Base-by-base conservation (phyloP, 2,888 invertebrate species). In the Leucophora obtusa region DNA sequence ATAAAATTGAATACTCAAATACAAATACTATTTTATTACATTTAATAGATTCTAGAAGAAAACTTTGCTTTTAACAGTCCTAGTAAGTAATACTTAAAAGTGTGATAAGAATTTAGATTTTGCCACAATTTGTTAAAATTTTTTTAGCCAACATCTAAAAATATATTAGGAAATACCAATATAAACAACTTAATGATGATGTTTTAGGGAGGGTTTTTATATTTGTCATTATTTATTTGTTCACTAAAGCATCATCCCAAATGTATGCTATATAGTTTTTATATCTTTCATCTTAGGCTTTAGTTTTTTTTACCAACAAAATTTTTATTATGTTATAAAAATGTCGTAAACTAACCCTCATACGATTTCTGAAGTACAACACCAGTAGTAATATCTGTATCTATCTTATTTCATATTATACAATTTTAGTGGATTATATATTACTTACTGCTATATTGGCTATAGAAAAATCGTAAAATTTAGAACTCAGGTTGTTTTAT, bases 401-500 rank as follows among this genome's bases (percentile, higher is more conserved):
- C 11, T n/a, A 47, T 53, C 11, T 11, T 24, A 28, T 18, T 47
- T 43, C 47, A 60, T 66, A 54, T 66, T 10, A 51, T 51, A 59
- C 59, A 65, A 71, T 77, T 71, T 71, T 33, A 77, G 73, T 74
- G 66, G 65, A 74, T 77, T 69, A 81, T 66, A 77, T 65, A n/a
- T n/a, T n/a, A n/a, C 62, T 59, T 50, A 58, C 24, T 3, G 5
- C 62, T 70, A 54, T 77, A 74, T 77, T 69, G 81, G 69, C 81
- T 81, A 81, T 81, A 81, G 81, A 81, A 81, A 77, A 68, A 68
- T 74, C 77, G 77, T 81, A 81, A 81, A 81, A 80, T 62, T 43
- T 38, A 60, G 56, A 65, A 66, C 53, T 33, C 77, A 77, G 71
- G 70, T 81, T 59, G 21, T 60, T 66, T 51, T 54, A 53, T 63